Evolutionary conservation across 1,140 invertebrate species (phyloP).

Genomic region (Meloidogyne floridensis): DNA sequence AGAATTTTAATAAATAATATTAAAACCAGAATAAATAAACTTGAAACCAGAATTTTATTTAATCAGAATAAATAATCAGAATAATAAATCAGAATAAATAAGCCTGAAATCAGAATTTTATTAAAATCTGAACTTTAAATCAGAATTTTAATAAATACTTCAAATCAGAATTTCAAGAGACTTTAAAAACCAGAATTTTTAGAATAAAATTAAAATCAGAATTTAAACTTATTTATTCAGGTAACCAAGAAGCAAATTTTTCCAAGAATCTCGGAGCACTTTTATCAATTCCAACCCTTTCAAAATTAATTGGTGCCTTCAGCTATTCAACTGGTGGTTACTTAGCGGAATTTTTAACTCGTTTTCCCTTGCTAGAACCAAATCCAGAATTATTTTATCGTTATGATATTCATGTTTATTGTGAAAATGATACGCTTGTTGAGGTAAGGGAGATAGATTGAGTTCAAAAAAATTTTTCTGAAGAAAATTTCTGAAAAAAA

Average conservation of each 20-base stretch:
- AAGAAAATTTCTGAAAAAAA: no score
- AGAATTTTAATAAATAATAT: no score
- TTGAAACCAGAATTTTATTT: no score
- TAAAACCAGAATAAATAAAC: no score
- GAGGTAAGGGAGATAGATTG: not conserved
- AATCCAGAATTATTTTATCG: constrained; percentile 9
- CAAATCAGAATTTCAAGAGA: no score
- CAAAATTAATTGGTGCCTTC: constrained; percentile 1
- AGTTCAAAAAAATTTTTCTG: not conserved
- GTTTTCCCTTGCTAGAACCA: not conserved
- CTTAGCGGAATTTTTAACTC: not conserved
- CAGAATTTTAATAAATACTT: no score
- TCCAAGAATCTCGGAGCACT: not conserved
- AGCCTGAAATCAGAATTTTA: no score
- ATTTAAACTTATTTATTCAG: not conserved
- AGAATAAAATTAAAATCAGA: not conserved
- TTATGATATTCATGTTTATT: constrained; percentile 22
- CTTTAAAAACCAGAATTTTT: no score
- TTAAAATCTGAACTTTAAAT: no score
- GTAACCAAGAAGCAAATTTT: constrained; percentile 11
- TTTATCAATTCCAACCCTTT: not conserved
- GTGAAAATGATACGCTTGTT: constrained; percentile 16
- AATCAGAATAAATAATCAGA: no score
- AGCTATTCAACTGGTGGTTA: constrained; percentile 5
- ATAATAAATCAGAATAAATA: no score